phyloP scores from a whole-genome alignment of 1,140 invertebrate genomes.

The Atta cephalotes region DNA sequence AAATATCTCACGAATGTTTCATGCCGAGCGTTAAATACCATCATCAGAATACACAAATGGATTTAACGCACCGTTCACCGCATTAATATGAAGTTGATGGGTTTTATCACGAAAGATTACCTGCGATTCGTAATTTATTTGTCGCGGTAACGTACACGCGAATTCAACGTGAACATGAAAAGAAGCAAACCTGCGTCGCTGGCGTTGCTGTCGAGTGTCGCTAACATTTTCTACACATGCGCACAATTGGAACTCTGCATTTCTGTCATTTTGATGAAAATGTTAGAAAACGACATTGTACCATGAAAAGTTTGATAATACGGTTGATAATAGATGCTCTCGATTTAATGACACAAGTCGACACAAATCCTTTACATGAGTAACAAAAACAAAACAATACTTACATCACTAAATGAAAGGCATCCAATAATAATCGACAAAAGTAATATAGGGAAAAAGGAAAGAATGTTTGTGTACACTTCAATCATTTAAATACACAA shows the following conservation, averaged over 20 bases:
- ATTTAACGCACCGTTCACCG: neutral
- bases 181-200: constrained; percentile 59
- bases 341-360: no score
- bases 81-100: constrained; percentile 70
- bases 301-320: no score
- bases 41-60: constrained; percentile 30
- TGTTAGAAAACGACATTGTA: no score
- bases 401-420: no score
- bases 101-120: constrained; percentile 81
- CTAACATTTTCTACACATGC: neutral
- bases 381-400: no score
- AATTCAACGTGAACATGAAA: constrained; percentile 77
- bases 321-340: no score
- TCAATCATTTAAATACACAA: neutral
- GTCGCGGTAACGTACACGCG: constrained; percentile 80
- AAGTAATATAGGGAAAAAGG: no score
- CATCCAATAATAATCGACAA: no score
- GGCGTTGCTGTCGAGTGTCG: neutral
- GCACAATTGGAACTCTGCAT: neutral
- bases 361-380: no score
- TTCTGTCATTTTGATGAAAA: no score
- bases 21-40: constrained; percentile 68
- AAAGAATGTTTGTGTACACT: no score
- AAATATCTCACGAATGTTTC: constrained; percentile 6
- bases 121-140: constrained; percentile 85